phyloP scores from a whole-genome alignment of 2,797 vertebrate species.

The Cyclopterus lumpus region DNA sequence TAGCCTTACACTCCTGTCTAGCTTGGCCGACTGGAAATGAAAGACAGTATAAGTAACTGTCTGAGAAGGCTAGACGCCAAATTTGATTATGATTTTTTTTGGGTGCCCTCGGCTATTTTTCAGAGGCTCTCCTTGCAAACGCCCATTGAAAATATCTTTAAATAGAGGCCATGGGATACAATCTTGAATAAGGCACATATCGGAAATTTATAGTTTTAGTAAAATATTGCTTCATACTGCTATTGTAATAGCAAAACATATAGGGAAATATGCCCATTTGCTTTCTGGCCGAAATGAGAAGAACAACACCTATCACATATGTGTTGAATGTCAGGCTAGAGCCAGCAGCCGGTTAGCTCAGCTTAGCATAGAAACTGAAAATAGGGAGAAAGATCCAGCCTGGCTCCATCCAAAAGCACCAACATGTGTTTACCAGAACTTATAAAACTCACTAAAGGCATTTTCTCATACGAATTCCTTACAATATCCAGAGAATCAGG shows the following conservation, averaged over 20 bases:
- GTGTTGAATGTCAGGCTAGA: background rate
- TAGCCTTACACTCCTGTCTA: conserved; percentile 67
- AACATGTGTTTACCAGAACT: too few relatives aligned
- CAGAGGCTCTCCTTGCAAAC: conserved; percentile 27
- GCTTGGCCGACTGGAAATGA: conserved; percentile 58
- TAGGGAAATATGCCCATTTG: background rate
- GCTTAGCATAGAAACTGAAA: background rate
- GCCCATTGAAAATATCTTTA: conserved; percentile 18
- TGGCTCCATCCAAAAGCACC: background rate
- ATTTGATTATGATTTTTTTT: conserved; percentile 44
- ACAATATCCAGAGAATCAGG: background rate
- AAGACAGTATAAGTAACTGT: conserved; percentile 50
- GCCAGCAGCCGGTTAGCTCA: background rate
- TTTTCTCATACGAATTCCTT: background rate
- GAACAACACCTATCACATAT: background rate
- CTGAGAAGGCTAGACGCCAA: conserved; percentile 45
- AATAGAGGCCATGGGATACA: conserved; percentile 9
- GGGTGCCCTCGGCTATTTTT: conserved; percentile 45
- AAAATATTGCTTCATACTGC: background rate
- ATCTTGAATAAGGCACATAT: background rate
- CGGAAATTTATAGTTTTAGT: background rate
- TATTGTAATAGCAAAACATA: background rate
- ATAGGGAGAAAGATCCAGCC: background rate
- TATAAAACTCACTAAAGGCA: background rate
- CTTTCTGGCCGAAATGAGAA: too few relatives aligned